Conservation (phyloP, 2,113 vertebrate species). For the Felis chaus region DNA sequence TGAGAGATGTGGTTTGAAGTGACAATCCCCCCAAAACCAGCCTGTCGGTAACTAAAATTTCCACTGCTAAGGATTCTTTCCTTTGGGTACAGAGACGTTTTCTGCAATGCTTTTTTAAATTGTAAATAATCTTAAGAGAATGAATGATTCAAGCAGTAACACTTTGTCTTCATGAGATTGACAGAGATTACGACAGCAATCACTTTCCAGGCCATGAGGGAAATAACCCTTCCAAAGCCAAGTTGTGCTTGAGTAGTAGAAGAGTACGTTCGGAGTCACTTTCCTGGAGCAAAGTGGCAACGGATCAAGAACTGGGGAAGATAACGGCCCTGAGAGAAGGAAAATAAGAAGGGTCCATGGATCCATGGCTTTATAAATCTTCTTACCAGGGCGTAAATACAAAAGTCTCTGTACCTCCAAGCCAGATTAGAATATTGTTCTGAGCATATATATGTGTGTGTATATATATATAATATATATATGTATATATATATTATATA, state of each 20-base stretch:
- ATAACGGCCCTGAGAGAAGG: not conserved
- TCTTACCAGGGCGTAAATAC: not conserved
- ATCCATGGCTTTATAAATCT: not conserved
- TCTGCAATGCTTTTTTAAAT: not conserved
- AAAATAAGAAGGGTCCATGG: not conserved
- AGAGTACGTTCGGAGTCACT: not conserved
- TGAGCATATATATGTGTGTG: not conserved
- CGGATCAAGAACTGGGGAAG: not conserved
- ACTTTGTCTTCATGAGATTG: constrained; percentile 63
- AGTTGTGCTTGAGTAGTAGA: not conserved
- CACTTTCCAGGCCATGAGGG: constrained; percentile 47
- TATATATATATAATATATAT: not conserved
- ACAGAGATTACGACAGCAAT: constrained; percentile 66
- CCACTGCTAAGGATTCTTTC: not conserved
- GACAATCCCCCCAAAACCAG: not conserved
- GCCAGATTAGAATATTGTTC: not conserved
- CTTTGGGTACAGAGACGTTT: constrained; percentile 16
- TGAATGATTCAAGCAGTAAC: constrained; percentile 58
- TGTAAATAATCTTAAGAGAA: constrained; percentile 52
- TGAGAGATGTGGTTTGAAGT: not conserved
- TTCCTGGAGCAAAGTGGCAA: not conserved
- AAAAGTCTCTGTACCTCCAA: not conserved
- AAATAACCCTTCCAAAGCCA: constrained; percentile 22
- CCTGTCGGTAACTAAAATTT: not conserved
- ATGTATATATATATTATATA: not conserved